Percentiles rank a stretch among this genome's conserved stretches.
Evolutionary conservation across 2,888 invertebrate genomes (phyloP).

Genomic region (Tanypteryx hageni): DNA sequence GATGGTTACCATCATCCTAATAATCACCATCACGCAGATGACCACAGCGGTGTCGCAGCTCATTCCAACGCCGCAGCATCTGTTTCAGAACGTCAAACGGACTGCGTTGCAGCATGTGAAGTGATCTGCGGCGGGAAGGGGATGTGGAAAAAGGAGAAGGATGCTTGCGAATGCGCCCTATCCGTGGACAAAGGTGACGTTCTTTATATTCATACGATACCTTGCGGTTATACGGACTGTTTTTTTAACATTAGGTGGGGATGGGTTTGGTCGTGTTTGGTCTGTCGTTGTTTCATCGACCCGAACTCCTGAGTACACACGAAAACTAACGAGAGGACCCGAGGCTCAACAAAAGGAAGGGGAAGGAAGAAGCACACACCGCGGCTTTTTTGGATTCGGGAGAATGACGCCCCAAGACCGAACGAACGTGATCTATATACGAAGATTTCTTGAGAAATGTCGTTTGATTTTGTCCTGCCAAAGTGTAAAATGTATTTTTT

Average conservation of each 20-base stretch:
- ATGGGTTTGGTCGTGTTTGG: too few species aligned
- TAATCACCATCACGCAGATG: neutral
- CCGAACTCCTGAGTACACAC: too few species aligned
- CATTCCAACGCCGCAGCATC: neutral
- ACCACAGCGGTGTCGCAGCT: neutral
- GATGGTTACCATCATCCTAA: neutral
- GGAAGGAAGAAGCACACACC: too few species aligned
- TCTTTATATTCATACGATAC: neutral
- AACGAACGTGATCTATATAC: too few species aligned
- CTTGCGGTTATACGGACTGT: neutral
- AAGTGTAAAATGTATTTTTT: too few species aligned
- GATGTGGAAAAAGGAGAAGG: neutral
- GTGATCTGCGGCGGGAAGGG: conserved; percentile 30
- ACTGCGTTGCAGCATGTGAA: neutral
- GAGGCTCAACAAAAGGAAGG: too few species aligned
- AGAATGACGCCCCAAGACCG: too few species aligned
- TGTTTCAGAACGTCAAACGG: neutral
- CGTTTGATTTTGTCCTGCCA: too few species aligned
- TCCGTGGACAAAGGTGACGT: neutral
- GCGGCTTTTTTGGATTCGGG: too few species aligned
- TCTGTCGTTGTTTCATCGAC: too few species aligned
- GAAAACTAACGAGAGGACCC: too few species aligned
- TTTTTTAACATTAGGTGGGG: neutral
- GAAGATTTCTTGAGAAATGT: too few species aligned
- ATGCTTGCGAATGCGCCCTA: conserved; percentile 23